Percentiles rank a stretch among this genome's conserved stretches.
These are phyloP conservation scores for Oscheius sp. DNA, from an alignment of 2,888 invertebrate species.

Conservation along the genomic window DNA sequence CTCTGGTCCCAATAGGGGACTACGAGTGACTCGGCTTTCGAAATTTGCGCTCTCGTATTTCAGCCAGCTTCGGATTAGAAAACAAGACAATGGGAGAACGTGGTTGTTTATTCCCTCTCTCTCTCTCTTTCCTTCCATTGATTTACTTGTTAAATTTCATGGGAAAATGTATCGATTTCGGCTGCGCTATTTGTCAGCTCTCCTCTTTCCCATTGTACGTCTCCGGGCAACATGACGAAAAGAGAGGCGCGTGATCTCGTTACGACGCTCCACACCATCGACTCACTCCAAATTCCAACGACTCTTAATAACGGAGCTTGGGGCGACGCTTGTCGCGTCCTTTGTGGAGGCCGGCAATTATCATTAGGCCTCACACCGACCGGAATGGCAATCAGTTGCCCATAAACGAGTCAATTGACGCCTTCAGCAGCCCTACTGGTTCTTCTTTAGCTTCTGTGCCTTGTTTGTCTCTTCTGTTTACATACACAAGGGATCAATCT, in stretches of 20 bases:
- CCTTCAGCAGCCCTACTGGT: background rate
- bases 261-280: background rate
- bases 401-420: conserved; percentile 3
- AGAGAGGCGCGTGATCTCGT: conserved; percentile 1
- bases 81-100: background rate
- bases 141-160: background rate
- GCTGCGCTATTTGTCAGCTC: background rate
- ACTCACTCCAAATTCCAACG: background rate
- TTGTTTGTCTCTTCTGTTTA: too few relatives aligned
- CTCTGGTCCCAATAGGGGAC: background rate
- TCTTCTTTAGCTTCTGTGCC: too few relatives aligned
- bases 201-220: background rate
- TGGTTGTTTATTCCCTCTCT: background rate
- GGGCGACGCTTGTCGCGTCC: too few relatives aligned
- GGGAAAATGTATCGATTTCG: background rate
- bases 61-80: conserved; percentile 7
- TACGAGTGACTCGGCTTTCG: too few relatives aligned
- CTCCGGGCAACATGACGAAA: conserved; percentile 4
- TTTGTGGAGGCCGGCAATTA: background rate
- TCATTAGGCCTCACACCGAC: background rate
- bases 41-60: conserved; percentile 3
- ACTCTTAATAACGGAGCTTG: too few relatives aligned
- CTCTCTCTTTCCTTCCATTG: too few relatives aligned
- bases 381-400: background rate
- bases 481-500: background rate